Evolutionary conservation across 2,797 vertebrate species (phyloP), one percentile per base, ranked within the genome.

Genomic region (Cryptoprocta ferox): DNA sequence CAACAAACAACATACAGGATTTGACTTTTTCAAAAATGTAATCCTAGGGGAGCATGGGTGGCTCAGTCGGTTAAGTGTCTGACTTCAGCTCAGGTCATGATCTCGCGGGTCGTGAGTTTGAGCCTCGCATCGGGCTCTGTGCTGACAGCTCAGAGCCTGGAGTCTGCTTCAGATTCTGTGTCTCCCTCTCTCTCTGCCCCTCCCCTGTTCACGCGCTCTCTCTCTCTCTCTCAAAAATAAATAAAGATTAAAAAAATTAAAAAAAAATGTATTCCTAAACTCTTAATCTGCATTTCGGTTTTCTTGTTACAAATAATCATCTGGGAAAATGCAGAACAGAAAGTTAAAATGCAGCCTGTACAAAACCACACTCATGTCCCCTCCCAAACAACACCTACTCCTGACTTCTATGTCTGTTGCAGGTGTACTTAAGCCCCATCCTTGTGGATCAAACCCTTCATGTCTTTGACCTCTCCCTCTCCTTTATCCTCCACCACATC

Each of bases 401-500:
- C 37, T 19, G 42, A 70, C 50, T 42, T 50, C 32, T 75, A 24
- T 66, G 12, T 56, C n/a, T 37, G 66, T 21, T 45, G 14, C 6
- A 24, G 79, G 18, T 1, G 2, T 12, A 28, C 59, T 19, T 39
- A 28, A 42, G 19, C 30, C 39, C 2, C 26, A 50, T 50, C 16
- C 45, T 73, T 71, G 65, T 18, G 68, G 75, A 19, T 93, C 71
- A 75, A 39, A 61, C 12, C 42, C 16, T 65, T 35, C 7, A 53
- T n/a, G 70, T 81, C 81, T 37, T 88, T 87, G 82, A 61, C 35
- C 32, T 96, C 37, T 48, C 37, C 30, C 32, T 94, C 68, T 94
- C 76, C 59, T 95, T 85, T 8, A 83, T 70, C 8, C 12, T 53
- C 37, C 32, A 39, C 21, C 37, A 78, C n/a, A 70, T 53, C 42